A percentile compares a stretch with the other conserved stretches of the same genome.
phyloP scores from a whole-genome alignment of 2,113 vertebrate species.

The Empidonax traillii region DNA sequence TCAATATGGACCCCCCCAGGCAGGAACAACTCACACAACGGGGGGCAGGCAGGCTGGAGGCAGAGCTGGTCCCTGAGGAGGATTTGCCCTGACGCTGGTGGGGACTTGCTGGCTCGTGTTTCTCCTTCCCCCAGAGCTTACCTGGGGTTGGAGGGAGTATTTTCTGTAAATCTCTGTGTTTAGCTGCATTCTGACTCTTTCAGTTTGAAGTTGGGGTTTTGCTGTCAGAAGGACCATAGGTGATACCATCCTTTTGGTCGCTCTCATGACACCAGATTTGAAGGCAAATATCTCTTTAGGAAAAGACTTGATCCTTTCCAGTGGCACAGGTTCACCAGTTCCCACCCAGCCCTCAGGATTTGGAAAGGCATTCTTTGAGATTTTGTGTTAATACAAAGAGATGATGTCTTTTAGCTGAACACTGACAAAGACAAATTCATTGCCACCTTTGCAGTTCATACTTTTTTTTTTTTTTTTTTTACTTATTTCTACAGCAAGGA shows the following conservation, averaged over 20 bases:
- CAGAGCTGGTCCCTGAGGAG: neutral
- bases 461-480: neutral
- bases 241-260: fast-evolving
- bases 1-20: neutral
- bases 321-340: neutral
- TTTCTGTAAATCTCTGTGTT: neutral
- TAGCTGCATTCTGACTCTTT: neutral
- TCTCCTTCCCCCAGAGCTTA: neutral
- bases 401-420: neutral
- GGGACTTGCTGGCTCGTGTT: fast-evolving
- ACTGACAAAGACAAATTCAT: neutral
- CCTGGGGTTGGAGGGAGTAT: neutral
- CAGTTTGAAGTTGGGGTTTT: neutral
- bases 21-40: neutral
- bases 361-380: neutral
- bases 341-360: neutral
- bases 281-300: neutral
- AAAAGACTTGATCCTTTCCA: neutral
- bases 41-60: neutral
- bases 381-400: neutral
- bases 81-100: neutral
- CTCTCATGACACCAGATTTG: neutral
- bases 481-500: neutral
- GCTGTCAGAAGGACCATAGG: neutral
- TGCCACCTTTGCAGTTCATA: neutral